Base-by-base conservation (phyloP, 2,888 invertebrate genomes). In the Drosophila limbata region DNA sequence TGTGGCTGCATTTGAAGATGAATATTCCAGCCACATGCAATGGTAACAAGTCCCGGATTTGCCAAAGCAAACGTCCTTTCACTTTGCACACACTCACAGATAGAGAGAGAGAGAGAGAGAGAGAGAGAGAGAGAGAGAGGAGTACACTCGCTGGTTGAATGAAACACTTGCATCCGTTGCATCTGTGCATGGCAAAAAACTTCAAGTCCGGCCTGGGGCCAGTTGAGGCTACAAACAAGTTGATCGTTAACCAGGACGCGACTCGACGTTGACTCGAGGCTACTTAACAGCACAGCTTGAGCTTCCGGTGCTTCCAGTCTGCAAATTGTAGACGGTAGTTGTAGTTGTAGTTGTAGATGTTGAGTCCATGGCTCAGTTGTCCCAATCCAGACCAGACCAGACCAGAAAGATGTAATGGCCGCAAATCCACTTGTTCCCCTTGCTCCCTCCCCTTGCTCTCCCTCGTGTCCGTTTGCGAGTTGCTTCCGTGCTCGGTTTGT, bases 261-360 rank as follows among this genome's bases (percentile, higher is more conserved):
- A 69, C 56, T 55, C 60, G 81, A 68, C 87, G 64, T 55, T 62
- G 81, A 68, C 87, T 84, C 56, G 76, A 65, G 72, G 80, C 84
- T 84, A 82, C 84, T 84, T 87, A 84, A 80, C 77, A 73, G 70
- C 70, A 76, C 84, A 87, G 87, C 84, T 84, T 75, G 87, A 61
- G 60, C 52, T 82, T 84, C 87, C 87, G 86, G 64, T 72, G 64
- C 60, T 57, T 57, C 17, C 59, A 63, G 55, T 48, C 53, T 28
- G 55, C 25, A 25, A 25, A 6, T 61, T 39, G 33, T 53, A 52
- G 35, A 35, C 25, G 35, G 25, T 51, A 13, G 13, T 2, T 37
- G 11, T 37, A n/a, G 13, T 1, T n/a, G 13, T n/a, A n/a, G n/a
- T 8, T 37, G 37, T 37, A 37, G 37, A n/a, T 37, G n/a, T 37